A percentile compares a stretch with the other conserved stretches of the same genome.
phyloP scores from a whole-genome alignment of 2,797 vertebrate species.

The Taenioides sp. region DNA sequence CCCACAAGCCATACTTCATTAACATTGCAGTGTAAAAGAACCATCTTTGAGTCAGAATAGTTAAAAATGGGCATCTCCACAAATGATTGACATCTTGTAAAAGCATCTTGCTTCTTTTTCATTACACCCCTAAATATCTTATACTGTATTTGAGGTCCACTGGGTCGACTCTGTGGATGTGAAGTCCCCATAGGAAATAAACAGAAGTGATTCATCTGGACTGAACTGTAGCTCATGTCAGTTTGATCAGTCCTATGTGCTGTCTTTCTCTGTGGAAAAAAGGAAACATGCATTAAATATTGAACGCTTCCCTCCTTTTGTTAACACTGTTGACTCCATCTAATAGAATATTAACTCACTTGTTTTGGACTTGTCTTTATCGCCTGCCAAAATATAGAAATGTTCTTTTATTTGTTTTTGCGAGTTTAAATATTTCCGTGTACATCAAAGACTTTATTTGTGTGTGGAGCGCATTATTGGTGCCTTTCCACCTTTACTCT shows the following conservation, averaged over 20 bases:
- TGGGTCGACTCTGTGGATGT: slow-evolving; percentile 39
- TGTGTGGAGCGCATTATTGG: not conserved
- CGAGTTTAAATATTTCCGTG: slow-evolving; percentile 11
- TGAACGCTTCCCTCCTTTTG: slow-evolving; percentile 49
- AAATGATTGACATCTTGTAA: slow-evolving; percentile 21
- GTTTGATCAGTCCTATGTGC: slow-evolving; percentile 50
- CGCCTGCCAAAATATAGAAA: slow-evolving; percentile 19
- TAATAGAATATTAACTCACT: slow-evolving; percentile 57
- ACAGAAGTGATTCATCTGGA: slow-evolving; percentile 4
- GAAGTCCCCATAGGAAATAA: slow-evolving; percentile 25
- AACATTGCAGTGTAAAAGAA: not conserved
- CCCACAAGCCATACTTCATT: not conserved
- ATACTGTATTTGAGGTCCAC: slow-evolving; percentile 28
- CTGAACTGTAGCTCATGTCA: slow-evolving; percentile 32
- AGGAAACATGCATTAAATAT: slow-evolving; percentile 59
- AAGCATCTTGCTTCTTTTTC: slow-evolving; percentile 21
- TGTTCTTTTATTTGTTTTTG: slow-evolving; percentile 8
- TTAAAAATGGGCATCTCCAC: not conserved
- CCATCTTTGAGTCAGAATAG: not conserved
- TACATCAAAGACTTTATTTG: slow-evolving; percentile 15
- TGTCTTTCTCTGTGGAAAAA: slow-evolving; percentile 54
- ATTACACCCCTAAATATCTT: slow-evolving; percentile 19
- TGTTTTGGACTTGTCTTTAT: slow-evolving; percentile 46
- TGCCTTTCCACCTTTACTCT: not conserved
- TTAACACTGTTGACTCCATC: slow-evolving; percentile 50